phyloP scores from a whole-genome alignment of 2,888 invertebrate species.

The Andrena chrysosceles region DNA sequence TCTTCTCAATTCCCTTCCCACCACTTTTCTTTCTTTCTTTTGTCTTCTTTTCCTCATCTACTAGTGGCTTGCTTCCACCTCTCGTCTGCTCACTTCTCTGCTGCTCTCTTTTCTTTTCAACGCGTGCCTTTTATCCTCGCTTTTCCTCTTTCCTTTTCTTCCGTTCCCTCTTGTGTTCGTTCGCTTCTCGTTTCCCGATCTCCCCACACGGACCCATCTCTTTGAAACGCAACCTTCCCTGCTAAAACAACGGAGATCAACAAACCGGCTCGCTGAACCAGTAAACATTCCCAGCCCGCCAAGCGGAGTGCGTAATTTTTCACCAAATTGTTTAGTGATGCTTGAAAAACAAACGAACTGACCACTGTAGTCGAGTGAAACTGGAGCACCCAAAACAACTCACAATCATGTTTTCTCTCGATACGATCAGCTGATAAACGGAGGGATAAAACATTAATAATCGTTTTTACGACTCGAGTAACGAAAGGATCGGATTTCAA shows the following conservation, averaged over 20 bases:
- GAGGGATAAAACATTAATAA: constrained; percentile 71
- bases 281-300: constrained; percentile 30
- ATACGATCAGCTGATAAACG: background rate
- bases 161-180: background rate
- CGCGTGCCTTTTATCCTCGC: background rate
- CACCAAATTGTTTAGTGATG: constrained; percentile 34
- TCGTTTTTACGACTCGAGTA: constrained; percentile 54
- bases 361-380: background rate
- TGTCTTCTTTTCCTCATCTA: background rate
- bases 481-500: constrained; percentile 5
- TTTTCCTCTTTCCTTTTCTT: background rate
- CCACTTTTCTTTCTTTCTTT: background rate
- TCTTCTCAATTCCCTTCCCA: background rate
- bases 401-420: background rate
- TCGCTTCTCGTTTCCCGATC: background rate
- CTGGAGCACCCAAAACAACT: background rate
- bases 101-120: background rate
- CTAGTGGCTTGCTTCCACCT: background rate
- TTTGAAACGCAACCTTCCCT: background rate
- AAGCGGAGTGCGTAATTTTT: constrained; percentile 26
- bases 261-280: constrained; percentile 22
- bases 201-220: background rate
- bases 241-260: background rate
- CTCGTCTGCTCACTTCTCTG: background rate
- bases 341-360: constrained; percentile 19